phyloP scores from a whole-genome alignment of 2,888 invertebrate genomes.

The Coleophora deauratella region DNA sequence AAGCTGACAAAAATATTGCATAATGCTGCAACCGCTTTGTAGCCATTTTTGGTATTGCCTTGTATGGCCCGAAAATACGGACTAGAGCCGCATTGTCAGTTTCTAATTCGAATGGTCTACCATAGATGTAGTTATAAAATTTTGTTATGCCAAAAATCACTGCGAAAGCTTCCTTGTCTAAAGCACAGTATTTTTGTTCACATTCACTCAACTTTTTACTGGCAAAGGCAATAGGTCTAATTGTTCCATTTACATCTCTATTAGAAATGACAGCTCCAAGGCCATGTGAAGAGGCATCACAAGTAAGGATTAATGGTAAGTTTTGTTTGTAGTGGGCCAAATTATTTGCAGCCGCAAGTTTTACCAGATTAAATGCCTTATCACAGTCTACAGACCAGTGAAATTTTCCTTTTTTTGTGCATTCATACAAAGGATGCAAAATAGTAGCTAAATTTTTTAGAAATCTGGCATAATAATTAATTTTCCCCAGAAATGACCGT shows the following conservation, averaged over 20 bases:
- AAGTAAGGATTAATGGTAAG: conserved; percentile 1
- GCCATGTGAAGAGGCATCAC: conserved; percentile 1
- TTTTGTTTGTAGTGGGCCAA: not conserved
- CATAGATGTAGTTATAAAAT: conserved; percentile 5
- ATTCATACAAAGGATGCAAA: conserved; percentile 4
- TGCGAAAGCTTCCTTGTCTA: conserved; percentile 5
- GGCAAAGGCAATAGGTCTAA: too few relatives aligned
- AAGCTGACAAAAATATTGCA: conserved; percentile 8
- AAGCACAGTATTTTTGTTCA: conserved; percentile 2
- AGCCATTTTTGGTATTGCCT: conserved; percentile 7
- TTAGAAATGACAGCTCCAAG: conserved; percentile 1
- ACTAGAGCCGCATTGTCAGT: not conserved
- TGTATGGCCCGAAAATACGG: conserved; percentile 2
- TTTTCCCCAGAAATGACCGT: conserved; percentile 8
- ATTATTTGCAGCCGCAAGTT: too few relatives aligned
- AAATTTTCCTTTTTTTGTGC: conserved; percentile 3
- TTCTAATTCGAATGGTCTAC: conserved; percentile 2
- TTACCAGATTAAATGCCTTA: conserved; percentile 2
- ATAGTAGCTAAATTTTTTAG: conserved; percentile 8
- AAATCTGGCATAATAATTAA: conserved; percentile 9
- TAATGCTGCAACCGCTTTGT: conserved; percentile 7
- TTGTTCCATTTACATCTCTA: not conserved
- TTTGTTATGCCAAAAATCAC: too few relatives aligned
- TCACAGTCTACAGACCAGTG: conserved; percentile 4
- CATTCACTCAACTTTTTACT: too few relatives aligned